phyloP scores from a whole-genome alignment of 2,113 vertebrate species.

The Saccopteryx leptura region DNA sequence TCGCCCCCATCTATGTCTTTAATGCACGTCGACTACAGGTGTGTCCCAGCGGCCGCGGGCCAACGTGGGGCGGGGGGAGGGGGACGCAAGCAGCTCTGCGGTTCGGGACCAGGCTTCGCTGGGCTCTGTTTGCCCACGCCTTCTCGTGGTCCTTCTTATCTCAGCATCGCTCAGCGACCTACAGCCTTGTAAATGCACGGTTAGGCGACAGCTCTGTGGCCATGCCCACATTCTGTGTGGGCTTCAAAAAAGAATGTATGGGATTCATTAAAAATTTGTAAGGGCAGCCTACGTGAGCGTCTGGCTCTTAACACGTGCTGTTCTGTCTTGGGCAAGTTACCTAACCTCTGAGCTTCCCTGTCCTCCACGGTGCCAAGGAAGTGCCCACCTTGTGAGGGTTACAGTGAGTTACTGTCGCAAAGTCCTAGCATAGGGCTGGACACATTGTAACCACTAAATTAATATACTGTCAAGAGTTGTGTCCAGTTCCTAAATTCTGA shows the following conservation, averaged over 20 bases:
- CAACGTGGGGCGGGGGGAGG: background rate
- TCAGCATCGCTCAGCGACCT: background rate
- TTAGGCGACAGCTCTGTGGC: background rate
- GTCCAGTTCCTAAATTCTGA: background rate
- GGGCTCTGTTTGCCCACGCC: background rate
- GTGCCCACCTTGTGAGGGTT: background rate
- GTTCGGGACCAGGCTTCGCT: fast-evolving
- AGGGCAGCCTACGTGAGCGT: constrained; percentile 20
- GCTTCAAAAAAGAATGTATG: background rate
- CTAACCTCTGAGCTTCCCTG: background rate
- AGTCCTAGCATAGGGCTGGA: background rate
- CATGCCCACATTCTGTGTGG: background rate
- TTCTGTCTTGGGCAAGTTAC: background rate
- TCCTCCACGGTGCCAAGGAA: background rate
- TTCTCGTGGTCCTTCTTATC: background rate
- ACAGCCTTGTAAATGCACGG: background rate
- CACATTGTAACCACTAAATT: background rate
- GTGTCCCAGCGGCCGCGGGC: background rate
- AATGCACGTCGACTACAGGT: fast-evolving
- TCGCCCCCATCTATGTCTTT: background rate
- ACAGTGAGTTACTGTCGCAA: background rate
- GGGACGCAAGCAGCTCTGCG: background rate
- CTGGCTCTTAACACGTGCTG: background rate
- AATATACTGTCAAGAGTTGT: background rate
- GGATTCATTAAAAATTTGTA: constrained; percentile 18